Base-by-base conservation (phyloP, 2,113 vertebrate genomes). In the Numida meleagris region DNA sequence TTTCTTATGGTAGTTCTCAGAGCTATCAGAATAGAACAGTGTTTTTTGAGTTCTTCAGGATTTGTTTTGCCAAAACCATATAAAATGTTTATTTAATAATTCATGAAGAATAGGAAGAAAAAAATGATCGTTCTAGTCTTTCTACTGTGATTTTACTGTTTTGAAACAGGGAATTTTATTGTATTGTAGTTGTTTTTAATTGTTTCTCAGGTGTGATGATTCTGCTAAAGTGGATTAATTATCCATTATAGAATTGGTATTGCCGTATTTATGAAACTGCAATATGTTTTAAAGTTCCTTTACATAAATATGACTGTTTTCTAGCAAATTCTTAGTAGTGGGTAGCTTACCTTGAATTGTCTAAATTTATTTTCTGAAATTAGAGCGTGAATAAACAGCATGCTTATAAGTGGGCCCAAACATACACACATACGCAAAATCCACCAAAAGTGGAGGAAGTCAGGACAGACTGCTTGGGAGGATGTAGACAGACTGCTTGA, bases 1-100 rank as follows among this genome's bases (percentile, higher is more conserved):
- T 97, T 95, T 59, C 95, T 97, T 97, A 83, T 94, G 97, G 91
- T 40, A 97, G 55, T 95, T 89, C 77, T 93, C 59, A 70, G 82
- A 89, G 58, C 43, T 89, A 12, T 91, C 94, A 92, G 83, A 95
- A 82, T 79, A 91, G 65, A 85, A 68, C 18, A 33, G 20, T 91
- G 50, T 18, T 70, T 91, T 96, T 77, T 93, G 58, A 89, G 86
- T 94, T 74, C 50, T 67, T 95, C 59, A 77, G 82, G 55, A 53
- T 88, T 81, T 7, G 3, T 89, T 89, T 95, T 91, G 71, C 84
- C 51, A 91, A 79, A 92, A 88, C 53, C 3, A 0, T 76, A 40
- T 79, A 65, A 96, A 94, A 68, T 85, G 83, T 36, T 89, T 94
- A 67, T 67, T 88, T 86, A 84, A 88, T 36, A 34, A 27, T 88